phyloP scores from a whole-genome alignment of 2,888 invertebrate genomes.

The Macrophya alboannulata region DNA sequence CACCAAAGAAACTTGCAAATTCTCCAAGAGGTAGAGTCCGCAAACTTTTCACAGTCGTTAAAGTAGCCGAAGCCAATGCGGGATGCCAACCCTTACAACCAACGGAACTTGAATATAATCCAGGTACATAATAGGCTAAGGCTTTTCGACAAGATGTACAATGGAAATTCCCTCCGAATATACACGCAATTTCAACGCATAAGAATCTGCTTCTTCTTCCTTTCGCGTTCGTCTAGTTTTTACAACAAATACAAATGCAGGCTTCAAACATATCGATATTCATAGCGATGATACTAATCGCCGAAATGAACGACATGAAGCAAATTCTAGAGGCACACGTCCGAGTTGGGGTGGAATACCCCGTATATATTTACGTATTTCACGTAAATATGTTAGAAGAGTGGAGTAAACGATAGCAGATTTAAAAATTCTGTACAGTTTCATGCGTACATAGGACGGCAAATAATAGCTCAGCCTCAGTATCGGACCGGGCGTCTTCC shows the following conservation, averaged over 20 bases:
- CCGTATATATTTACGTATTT: too few relatives aligned
- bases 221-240: too few relatives aligned
- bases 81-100: background rate
- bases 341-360: too few relatives aligned
- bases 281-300: too few relatives aligned
- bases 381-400: background rate
- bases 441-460: background rate
- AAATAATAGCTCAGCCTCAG: conserved; percentile 2
- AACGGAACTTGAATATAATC: conserved; percentile 9
- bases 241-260: too few relatives aligned
- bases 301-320: too few relatives aligned
- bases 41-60: conserved; percentile 38
- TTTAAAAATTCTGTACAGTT: background rate
- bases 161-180: background rate
- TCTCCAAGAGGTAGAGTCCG: conserved; percentile 17
- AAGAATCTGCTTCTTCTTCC: background rate
- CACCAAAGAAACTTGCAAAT: conserved; percentile 34
- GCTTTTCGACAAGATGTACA: background rate
- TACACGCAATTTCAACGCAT: background rate
- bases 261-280: too few relatives aligned
- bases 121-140: background rate
- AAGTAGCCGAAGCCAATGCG: conserved; percentile 6
- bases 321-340: too few relatives aligned
- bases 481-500: conserved; percentile 10
- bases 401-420: background rate